Evolutionary conservation across 2,888 invertebrate species (phyloP).

Genomic region (Hyposoter dolosus): DNA sequence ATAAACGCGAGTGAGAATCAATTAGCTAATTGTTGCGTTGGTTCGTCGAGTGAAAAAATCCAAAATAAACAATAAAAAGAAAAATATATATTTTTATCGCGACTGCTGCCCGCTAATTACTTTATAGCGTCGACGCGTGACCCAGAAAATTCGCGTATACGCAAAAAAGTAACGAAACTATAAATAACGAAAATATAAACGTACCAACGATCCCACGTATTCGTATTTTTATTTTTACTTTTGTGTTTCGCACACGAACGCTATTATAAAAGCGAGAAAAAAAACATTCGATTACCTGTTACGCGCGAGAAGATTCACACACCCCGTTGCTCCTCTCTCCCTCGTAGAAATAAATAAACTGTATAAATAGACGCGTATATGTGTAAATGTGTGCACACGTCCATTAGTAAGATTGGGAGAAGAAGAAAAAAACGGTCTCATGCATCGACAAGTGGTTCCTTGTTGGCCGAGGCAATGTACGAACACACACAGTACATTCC

Average conservation of each 20-base stretch:
- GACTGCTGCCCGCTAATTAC: constrained; percentile 50
- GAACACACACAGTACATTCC: constrained; percentile 49
- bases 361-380: neutral
- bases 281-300: constrained; percentile 37
- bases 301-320: constrained; percentile 46
- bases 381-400: neutral
- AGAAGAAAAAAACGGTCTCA: constrained; percentile 48
- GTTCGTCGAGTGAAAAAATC: constrained; percentile 1
- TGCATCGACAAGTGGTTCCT: constrained; percentile 68
- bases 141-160: constrained; percentile 43
- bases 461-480: constrained; percentile 60
- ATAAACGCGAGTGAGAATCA: constrained; percentile 41
- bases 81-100: constrained; percentile 39
- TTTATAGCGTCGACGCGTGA: constrained; percentile 35
- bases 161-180: constrained; percentile 7
- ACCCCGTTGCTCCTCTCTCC: neutral
- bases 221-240: neutral
- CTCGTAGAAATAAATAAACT: constrained; percentile 30
- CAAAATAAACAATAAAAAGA: constrained; percentile 1
- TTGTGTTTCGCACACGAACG: neutral
- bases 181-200: neutral
- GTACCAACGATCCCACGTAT: neutral
- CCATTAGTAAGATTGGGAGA: constrained; percentile 33
- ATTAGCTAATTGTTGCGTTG: constrained; percentile 60
- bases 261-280: constrained; percentile 28